Evolutionary conservation across 2,113 vertebrate genomes (phyloP).

Genomic region (Corythaixoides concolor): DNA sequence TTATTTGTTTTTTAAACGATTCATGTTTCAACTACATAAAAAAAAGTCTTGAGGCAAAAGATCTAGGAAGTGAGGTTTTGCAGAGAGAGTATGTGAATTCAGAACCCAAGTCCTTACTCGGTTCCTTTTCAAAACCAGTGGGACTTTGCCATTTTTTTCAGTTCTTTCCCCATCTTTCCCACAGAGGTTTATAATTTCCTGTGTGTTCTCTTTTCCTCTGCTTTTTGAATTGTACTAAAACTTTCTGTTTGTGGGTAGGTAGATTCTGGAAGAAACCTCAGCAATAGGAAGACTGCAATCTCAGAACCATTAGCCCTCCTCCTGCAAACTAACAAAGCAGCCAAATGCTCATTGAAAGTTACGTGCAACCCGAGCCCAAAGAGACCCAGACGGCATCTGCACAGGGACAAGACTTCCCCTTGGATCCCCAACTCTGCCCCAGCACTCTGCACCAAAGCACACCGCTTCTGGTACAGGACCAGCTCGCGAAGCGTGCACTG

Average conservation of each 20-base stretch:
- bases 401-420: neutral
- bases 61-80: neutral
- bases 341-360: neutral
- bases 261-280: neutral
- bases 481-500: neutral
- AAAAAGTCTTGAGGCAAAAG: neutral
- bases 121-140: neutral
- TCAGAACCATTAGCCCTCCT: neutral
- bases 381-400: neutral
- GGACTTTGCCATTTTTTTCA: neutral
- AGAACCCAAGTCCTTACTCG: neutral
- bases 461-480: neutral
- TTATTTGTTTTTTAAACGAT: neutral
- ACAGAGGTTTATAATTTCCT: neutral
- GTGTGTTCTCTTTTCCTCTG: neutral
- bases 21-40: neutral
- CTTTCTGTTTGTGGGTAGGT: neutral
- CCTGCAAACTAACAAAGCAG: neutral
- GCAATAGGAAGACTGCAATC: neutral
- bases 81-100: neutral
- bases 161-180: neutral
- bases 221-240: neutral
- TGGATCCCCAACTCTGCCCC: neutral
- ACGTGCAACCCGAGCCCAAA: rapidly evolving
- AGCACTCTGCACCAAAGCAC: neutral